Evolutionary conservation across 2,113 vertebrate species (phyloP).

Genomic region (Orthonyx spaldingii): DNA sequence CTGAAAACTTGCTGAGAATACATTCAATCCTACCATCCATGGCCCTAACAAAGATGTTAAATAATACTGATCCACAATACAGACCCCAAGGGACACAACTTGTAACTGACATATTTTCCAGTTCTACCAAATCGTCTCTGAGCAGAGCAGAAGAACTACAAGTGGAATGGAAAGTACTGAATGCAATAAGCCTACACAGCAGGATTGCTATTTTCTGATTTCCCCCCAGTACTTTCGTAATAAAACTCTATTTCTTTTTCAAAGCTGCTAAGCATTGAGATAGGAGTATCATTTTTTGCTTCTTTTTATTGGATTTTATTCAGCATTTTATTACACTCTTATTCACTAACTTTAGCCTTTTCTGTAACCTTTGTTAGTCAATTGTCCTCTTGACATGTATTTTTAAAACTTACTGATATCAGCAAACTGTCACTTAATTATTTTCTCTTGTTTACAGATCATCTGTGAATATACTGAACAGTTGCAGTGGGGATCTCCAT

Average conservation of each 20-base stretch:
- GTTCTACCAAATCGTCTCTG: not conserved
- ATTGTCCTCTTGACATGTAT: not conserved
- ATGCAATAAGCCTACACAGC: not conserved
- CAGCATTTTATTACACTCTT: not conserved
- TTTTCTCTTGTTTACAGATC: not conserved
- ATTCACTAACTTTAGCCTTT: not conserved
- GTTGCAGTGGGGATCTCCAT: not conserved
- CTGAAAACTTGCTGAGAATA: rapidly evolving
- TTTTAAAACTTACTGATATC: not conserved
- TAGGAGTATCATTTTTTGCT: not conserved
- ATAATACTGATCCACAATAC: not conserved
- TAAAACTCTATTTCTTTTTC: not conserved
- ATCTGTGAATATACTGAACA: not conserved
- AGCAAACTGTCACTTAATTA: not conserved
- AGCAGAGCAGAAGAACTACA: not conserved
- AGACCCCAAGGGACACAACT: not conserved
- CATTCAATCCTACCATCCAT: not conserved
- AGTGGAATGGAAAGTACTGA: not conserved
- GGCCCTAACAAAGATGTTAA: not conserved
- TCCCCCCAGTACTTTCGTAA: not conserved
- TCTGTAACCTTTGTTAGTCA: not conserved
- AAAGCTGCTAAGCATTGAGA: not conserved
- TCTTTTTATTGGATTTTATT: not conserved
- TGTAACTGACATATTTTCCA: not conserved
- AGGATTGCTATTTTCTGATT: not conserved